Base-by-base conservation (phyloP, 2,888 invertebrate genomes). In the Mellilla xanthometata region DNA sequence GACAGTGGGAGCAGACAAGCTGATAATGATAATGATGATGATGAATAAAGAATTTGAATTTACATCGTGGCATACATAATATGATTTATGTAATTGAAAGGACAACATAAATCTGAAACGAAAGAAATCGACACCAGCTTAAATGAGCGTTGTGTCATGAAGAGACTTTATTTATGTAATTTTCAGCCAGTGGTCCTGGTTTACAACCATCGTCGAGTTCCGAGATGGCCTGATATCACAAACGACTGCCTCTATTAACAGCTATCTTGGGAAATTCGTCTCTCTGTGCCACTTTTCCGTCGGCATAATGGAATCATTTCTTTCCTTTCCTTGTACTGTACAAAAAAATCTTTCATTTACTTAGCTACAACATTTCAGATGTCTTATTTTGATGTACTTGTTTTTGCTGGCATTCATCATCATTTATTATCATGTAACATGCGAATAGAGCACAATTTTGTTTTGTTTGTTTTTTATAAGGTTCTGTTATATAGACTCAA, bases 231-330 rank as follows among this genome's bases (percentile, higher is more conserved):
- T 46, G 46, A 46, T 46, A 46, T 40, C 46, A 30, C 45, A 46
- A 45, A 46, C 46, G 46, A 40, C 35, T 23, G 19, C 11, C 31
- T 15, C 40, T 46, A 46, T 46, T 46, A 46, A 46, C 46, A 40
- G 46, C 40, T 46, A 46, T 46, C 46, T 46, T 27, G 30, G 23
- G 35, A 27, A 40, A 46, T 40, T 46, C 46, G 46, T 46, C 46
- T 46, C 35, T 33, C 30, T 26, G 35, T 46, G 35, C 39, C 46
- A 40, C 22, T 46, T 39, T n/a, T 31, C 35, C 35, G 35, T 31
- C 13, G 30, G 13, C 40, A 36, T 46, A 46, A 46, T 46, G 40
- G 46, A 32, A 44, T 46, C 39, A 46, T 46, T 46, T 46, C 46
- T 46, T 46, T 46, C 31, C 13, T 39, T 31, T 34, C 34, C 34